phyloP scores from a whole-genome alignment of 1,140 invertebrate species.

The Laupala kohalensis region DNA sequence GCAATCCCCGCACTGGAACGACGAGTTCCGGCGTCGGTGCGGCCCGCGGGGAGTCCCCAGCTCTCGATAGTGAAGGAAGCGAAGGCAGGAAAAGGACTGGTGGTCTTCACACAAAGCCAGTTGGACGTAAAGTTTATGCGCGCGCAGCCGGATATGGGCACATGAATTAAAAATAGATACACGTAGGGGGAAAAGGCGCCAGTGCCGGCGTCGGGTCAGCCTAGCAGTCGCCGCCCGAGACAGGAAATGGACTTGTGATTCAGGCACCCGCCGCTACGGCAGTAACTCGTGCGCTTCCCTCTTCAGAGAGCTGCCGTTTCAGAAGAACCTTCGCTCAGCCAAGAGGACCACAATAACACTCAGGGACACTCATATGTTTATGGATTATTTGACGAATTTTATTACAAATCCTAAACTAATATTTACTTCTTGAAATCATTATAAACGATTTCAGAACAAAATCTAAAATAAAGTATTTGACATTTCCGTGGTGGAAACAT shows the following conservation, averaged over 20 bases:
- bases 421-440: too few species aligned
- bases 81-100: too few species aligned
- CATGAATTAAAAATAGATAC: not conserved
- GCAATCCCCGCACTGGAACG: not conserved
- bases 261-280: not conserved
- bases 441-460: too few species aligned
- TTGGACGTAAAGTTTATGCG: not conserved
- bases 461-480: too few species aligned
- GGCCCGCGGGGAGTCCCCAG: too few species aligned
- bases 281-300: not conserved
- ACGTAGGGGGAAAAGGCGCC: not conserved
- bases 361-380: too few species aligned
- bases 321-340: too few species aligned
- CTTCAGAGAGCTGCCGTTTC: too few species aligned
- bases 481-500: too few species aligned
- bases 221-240: not conserved
- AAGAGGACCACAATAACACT: too few species aligned
- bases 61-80: not conserved
- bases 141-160: not conserved
- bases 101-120: not conserved
- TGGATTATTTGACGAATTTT: too few species aligned
- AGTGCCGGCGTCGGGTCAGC: not conserved
- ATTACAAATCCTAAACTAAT: too few species aligned
- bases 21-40: not conserved
- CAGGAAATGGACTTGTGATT: not conserved